Percentiles rank a stretch among this genome's conserved stretches.
These are phyloP conservation scores for Galendromus occidentalis DNA, from an alignment of 1,140 invertebrate species.

Conservation along the genomic window DNA sequence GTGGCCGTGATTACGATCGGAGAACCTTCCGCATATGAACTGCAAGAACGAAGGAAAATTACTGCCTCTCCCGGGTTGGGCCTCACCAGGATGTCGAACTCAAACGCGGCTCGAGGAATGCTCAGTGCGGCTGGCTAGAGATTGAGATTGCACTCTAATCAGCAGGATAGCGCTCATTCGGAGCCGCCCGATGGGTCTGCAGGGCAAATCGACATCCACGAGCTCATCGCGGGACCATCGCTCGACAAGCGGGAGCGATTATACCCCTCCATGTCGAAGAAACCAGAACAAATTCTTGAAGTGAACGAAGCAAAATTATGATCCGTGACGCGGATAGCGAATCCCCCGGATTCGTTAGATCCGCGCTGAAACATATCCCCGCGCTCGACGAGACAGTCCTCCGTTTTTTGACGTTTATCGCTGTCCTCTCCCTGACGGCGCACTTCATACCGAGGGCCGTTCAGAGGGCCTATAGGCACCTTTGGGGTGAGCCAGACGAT, in stretches of 20 bases:
- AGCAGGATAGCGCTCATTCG: no score
- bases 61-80: no score
- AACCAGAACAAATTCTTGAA: no score
- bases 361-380: background rate
- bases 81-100: no score
- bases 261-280: no score
- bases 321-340: background rate
- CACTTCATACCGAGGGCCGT: background rate
- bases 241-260: no score
- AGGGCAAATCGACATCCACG: no score
- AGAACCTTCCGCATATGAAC: background rate
- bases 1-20: constrained; percentile 51
- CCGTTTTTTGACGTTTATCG: background rate
- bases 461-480: background rate
- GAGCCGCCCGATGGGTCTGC: no score
- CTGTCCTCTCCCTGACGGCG: background rate
- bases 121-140: no score
- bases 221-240: no score
- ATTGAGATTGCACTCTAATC: no score
- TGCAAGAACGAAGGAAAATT: background rate
- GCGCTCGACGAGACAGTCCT: background rate
- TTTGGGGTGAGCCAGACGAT: constrained; percentile 35
- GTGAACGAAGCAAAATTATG: constrained; percentile 11
- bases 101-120: no score
- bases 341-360: background rate